Percentiles rank a stretch among this genome's conserved stretches.
phyloP scores from a whole-genome alignment of 2,888 invertebrate genomes.

The Abrostola triplasia region DNA sequence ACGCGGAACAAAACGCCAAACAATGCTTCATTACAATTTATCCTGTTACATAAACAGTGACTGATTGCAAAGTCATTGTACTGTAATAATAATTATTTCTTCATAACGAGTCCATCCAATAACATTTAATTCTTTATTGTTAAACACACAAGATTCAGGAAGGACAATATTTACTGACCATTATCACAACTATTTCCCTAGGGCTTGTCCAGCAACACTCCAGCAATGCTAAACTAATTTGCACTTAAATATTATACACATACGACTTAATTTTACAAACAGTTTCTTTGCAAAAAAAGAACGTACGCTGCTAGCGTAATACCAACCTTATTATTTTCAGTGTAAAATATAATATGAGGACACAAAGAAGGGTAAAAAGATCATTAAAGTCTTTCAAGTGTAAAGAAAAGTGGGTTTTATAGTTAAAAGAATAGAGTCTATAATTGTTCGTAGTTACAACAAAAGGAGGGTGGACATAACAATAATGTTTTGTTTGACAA shows the following conservation, averaged over 20 bases:
- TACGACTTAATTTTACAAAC: conserved; percentile 1
- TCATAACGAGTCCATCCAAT: neutral
- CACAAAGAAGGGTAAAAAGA: neutral
- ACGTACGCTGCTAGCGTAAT: neutral
- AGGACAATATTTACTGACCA: conserved; percentile 24
- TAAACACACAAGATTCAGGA: conserved; percentile 14
- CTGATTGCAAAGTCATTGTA: conserved; percentile 17
- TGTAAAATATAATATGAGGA: neutral
- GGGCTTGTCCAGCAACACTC: neutral
- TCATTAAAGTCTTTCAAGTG: neutral
- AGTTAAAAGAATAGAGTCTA: neutral
- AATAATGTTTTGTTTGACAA: conserved; percentile 51
- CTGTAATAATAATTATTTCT: too few species aligned
- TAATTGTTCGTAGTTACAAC: conserved; percentile 1
- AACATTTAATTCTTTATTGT: conserved; percentile 1
- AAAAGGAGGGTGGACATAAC: conserved; percentile 15
- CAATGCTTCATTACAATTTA: conserved; percentile 1
- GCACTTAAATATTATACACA: neutral
- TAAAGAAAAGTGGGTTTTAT: neutral
- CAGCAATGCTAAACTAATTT: neutral
- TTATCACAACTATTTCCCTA: conserved; percentile 11
- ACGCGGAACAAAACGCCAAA: neutral
- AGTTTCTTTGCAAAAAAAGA: neutral
- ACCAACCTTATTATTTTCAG: neutral
- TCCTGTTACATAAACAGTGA: conserved; percentile 12